phyloP scores from a whole-genome alignment of 2,113 vertebrate genomes.

The Lampris incognitus region DNA sequence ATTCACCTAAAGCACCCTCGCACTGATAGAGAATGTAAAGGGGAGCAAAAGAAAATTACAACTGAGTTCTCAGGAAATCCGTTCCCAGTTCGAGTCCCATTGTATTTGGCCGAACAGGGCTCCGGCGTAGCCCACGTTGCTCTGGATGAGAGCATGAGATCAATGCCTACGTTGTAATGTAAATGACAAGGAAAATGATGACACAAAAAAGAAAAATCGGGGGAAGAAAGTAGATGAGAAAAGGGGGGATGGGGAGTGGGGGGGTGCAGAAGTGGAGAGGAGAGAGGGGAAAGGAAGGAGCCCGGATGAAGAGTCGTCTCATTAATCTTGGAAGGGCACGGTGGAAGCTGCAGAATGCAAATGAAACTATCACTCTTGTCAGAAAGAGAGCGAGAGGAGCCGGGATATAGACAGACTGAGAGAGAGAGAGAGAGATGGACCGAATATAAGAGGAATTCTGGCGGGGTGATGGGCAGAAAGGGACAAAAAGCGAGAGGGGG shows the following conservation, averaged over 20 bases:
- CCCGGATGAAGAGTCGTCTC: conserved; percentile 64
- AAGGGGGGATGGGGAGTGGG: not conserved
- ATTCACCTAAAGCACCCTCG: too few relatives aligned
- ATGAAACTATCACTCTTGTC: conserved; percentile 66
- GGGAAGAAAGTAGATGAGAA: not conserved
- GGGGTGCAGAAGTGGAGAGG: not conserved
- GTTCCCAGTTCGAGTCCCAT: too few relatives aligned
- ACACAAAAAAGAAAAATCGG: not conserved
- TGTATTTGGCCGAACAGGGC: too few relatives aligned
- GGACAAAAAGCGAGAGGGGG: not conserved
- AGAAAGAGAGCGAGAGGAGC: conserved; percentile 16
- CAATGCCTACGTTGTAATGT: too few relatives aligned
- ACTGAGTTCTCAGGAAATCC: too few relatives aligned
- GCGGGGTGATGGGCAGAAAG: not conserved
- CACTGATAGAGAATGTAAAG: not conserved
- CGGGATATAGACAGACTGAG: conserved; percentile 27
- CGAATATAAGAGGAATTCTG: conserved; percentile 12
- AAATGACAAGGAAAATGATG: not conserved
- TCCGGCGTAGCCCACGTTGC: too few relatives aligned
- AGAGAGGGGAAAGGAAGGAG: conserved; percentile 28
- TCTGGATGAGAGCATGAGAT: too few relatives aligned
- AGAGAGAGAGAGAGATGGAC: conserved; percentile 4
- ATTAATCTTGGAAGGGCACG: conserved; percentile 68
- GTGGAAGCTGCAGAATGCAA: conserved; percentile 59
- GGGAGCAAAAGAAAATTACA: too few relatives aligned